These are phyloP conservation scores for Raphicerus campestris DNA, from an alignment of 2,113 vertebrate species.

Conservation along the genomic window DNA sequence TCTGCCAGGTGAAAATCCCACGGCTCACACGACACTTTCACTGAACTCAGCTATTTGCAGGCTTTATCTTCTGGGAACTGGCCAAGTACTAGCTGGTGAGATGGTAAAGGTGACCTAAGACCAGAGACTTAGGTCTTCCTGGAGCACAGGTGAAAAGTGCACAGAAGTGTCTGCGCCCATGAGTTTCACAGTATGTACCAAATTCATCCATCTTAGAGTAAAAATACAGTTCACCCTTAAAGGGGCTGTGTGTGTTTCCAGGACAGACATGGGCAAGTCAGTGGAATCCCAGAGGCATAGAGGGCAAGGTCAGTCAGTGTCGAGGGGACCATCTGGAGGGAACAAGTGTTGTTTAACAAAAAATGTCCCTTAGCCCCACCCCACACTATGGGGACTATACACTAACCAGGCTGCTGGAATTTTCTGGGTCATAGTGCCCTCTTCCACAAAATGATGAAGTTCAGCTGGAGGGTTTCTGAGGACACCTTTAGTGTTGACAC, in stretches of 20 bases:
- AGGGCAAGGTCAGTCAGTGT: background rate
- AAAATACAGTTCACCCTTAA: background rate
- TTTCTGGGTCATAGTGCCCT: background rate
- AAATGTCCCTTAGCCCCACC: background rate
- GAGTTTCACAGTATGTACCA: background rate
- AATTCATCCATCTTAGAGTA: background rate
- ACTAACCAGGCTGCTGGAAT: background rate
- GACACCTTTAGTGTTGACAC: background rate
- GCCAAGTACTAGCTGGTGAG: background rate
- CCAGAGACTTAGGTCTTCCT: background rate
- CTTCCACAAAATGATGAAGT: background rate
- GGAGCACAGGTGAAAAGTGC: background rate
- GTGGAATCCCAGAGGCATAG: background rate
- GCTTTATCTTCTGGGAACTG: background rate
- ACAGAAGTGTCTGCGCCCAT: background rate
- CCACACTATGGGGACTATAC: fast-evolving
- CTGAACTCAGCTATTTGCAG: too few relatives aligned
- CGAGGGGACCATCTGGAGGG: too few relatives aligned
- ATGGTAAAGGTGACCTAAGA: background rate
- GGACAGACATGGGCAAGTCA: background rate
- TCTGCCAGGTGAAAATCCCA: background rate
- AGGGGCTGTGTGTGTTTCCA: background rate
- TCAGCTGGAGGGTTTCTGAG: background rate
- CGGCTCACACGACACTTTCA: background rate
- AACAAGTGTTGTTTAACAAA: background rate